Conservation (phyloP, 1,140 invertebrate genomes). For the Chelonus insularis region DNA sequence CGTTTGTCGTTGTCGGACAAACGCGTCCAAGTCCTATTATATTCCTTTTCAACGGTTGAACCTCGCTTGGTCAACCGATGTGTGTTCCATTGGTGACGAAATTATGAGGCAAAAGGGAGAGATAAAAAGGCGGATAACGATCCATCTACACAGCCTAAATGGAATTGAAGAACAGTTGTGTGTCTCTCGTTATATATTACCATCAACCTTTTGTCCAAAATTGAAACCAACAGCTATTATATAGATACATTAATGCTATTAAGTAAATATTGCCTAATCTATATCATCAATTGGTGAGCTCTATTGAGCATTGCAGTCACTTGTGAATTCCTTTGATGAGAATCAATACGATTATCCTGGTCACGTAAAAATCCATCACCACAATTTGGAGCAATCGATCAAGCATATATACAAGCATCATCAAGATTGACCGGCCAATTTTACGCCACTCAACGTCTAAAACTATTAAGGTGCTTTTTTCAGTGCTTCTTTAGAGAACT, state of each 20-base stretch:
- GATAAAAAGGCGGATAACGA: slow-evolving; percentile 13
- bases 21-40: slow-evolving; percentile 2
- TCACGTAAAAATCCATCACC: too few species aligned
- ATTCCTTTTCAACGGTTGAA: slow-evolving; percentile 21
- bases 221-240: neutral
- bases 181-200: neutral
- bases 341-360: too few species aligned
- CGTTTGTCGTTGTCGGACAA: neutral
- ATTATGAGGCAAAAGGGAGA: slow-evolving; percentile 10
- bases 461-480: slow-evolving; percentile 26
- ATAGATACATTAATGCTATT: slow-evolving; percentile 1
- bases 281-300: slow-evolving; percentile 3
- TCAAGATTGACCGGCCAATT: slow-evolving; percentile 36
- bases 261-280: neutral
- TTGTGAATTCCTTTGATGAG: too few species aligned
- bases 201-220: neutral
- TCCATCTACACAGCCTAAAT: slow-evolving; percentile 1
- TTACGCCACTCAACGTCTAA: slow-evolving; percentile 45
- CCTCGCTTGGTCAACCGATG: neutral
- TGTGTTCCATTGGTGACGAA: slow-evolving; percentile 11
- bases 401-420: neutral
- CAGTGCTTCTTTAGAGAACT: slow-evolving; percentile 14
- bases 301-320: neutral
- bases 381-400: neutral
- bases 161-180: slow-evolving; percentile 5